Conservation (phyloP, 2,888 invertebrate species). For the Parelbella ahira region DNA sequence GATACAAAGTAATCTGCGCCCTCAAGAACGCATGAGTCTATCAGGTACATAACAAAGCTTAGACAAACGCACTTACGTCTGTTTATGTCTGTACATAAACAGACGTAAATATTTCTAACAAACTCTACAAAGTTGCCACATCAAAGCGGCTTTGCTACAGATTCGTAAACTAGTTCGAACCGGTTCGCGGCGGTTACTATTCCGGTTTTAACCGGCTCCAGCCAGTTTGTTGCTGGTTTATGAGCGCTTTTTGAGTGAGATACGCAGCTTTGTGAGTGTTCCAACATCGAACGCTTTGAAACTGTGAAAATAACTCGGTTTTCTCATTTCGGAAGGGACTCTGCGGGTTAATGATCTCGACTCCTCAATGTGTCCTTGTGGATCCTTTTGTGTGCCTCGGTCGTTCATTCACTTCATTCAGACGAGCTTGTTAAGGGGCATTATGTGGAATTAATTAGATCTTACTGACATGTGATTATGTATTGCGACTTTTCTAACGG, state of each 20-base stretch:
- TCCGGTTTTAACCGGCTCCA: conserved; percentile 19
- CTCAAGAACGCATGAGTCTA: too few species aligned
- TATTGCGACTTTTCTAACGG: conserved; percentile 6
- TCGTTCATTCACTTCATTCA: conserved; percentile 22
- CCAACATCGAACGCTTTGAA: conserved; percentile 21
- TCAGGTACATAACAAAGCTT: conserved; percentile 5
- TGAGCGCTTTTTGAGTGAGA: conserved; percentile 19
- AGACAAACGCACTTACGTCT: too few species aligned
- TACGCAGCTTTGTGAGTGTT: conserved; percentile 9
- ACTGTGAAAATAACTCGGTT: conserved; percentile 19
- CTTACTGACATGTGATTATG: conserved; percentile 15
- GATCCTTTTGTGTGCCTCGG: conserved; percentile 12
- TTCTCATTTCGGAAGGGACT: conserved; percentile 18
- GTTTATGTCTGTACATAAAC: conserved; percentile 2
- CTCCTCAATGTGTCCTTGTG: conserved; percentile 18
- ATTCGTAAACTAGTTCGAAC: conserved; percentile 26
- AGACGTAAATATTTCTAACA: conserved; percentile 22
- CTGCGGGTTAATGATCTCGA: conserved; percentile 15
- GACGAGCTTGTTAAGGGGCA: conserved; percentile 18
- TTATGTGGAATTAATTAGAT: conserved; percentile 24
- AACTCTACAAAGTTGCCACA: conserved; percentile 25
- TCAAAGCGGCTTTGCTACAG: conserved; percentile 23
- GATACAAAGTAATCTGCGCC: too few species aligned
- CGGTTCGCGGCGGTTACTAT: conserved; percentile 20
- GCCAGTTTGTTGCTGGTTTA: conserved; percentile 18